A percentile compares a stretch with the other conserved stretches of the same genome.
Conservation (phyloP, 2,888 invertebrate genomes). For the Oeneis ivallda region DNA sequence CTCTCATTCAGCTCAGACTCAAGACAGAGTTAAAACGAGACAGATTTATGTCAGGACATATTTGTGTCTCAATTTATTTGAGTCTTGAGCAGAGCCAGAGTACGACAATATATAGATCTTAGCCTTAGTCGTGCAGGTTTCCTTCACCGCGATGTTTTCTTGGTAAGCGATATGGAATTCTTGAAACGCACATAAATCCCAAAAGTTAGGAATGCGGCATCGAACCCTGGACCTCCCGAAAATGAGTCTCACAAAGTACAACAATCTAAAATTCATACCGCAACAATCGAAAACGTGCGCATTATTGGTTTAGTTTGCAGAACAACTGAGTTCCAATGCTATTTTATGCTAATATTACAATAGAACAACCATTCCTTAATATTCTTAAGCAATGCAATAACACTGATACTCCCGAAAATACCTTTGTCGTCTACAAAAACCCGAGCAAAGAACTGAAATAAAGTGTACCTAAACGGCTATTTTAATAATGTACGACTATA, state of each 20-base stretch:
- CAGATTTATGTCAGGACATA: too few relatives aligned
- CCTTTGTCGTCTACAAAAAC: slow-evolving; percentile 24
- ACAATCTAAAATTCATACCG: not conserved
- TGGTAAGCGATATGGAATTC: too few relatives aligned
- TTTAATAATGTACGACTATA: slow-evolving; percentile 27
- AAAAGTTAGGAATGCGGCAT: too few relatives aligned
- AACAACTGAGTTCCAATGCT: not conserved
- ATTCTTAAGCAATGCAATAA: slow-evolving; percentile 17
- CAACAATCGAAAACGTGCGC: not conserved
- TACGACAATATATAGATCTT: too few relatives aligned
- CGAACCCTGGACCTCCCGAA: too few relatives aligned
- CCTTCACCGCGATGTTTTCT: too few relatives aligned
- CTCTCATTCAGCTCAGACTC: too few relatives aligned
- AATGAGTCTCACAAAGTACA: not conserved
- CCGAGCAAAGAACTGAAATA: slow-evolving; percentile 7
- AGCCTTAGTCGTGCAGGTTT: too few relatives aligned
- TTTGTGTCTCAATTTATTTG: too few relatives aligned
- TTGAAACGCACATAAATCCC: too few relatives aligned
- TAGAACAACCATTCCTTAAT: slow-evolving; percentile 14
- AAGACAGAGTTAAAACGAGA: too few relatives aligned
- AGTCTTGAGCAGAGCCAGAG: too few relatives aligned
- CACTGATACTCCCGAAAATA: slow-evolving; percentile 12
- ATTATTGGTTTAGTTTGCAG: slow-evolving; percentile 5
- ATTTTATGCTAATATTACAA: slow-evolving; percentile 15
- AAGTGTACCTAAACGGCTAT: slow-evolving; percentile 5